Conservation (phyloP, 2,888 invertebrate genomes). For the Coelopa pilipes region DNA sequence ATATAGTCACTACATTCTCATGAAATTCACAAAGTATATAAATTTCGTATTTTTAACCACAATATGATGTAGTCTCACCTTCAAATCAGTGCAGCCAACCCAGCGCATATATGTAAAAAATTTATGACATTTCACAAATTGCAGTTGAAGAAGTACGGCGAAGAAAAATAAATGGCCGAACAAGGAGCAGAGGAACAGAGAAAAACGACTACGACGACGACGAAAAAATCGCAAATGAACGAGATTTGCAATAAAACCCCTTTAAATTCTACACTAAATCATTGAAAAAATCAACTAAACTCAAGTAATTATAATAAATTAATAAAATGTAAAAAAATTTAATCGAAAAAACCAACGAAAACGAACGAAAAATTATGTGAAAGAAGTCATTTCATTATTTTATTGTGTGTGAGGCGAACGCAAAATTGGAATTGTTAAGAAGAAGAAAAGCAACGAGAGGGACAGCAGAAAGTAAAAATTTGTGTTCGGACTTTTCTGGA, state of each 20-base stretch:
- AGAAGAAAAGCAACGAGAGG: neutral
- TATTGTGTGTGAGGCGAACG: constrained; percentile 19
- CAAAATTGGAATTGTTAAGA: neutral
- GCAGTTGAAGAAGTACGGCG: neutral
- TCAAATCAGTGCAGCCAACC: no score
- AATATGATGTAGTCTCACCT: no score
- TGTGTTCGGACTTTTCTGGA: neutral
- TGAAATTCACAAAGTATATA: no score
- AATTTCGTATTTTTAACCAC: no score
- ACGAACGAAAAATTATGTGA: constrained; percentile 40
- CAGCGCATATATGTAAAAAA: neutral
- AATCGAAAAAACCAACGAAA: constrained; percentile 42
- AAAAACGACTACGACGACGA: constrained; percentile 41
- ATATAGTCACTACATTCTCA: no score
- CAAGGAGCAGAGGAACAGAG: constrained; percentile 14
- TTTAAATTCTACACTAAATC: constrained; percentile 47
- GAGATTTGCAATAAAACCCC: constrained; percentile 43
- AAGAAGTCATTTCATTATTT: constrained; percentile 17
- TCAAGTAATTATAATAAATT: constrained; percentile 42
- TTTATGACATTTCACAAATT: constrained; percentile 33
- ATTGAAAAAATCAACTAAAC: constrained; percentile 41
- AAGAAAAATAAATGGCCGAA: constrained; percentile 26
- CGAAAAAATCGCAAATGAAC: constrained; percentile 47
- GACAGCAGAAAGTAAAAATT: neutral
- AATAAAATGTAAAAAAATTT: constrained; percentile 38